Conservation (phyloP, 2,797 vertebrate species). For the Rhynchotus rufescens region DNA sequence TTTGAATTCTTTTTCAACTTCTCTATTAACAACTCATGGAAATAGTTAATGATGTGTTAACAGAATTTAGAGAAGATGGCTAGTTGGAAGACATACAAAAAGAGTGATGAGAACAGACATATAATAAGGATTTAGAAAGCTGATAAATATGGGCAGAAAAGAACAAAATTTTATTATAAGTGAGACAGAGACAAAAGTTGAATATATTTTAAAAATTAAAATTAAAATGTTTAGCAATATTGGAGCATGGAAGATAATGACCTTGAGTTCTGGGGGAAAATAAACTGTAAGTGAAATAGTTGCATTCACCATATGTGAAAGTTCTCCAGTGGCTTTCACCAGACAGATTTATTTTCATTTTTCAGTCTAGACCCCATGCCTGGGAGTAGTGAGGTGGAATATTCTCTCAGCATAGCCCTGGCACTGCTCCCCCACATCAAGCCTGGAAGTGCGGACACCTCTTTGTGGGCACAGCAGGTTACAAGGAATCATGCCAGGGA, state of each 20-base stretch:
- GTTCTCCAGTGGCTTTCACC: not conserved
- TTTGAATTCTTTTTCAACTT: not conserved
- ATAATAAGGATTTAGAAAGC: not conserved
- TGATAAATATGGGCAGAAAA: not conserved
- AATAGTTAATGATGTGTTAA: not conserved
- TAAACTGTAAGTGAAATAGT: not conserved
- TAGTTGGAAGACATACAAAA: not conserved
- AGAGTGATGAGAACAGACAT: not conserved
- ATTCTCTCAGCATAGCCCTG: not conserved
- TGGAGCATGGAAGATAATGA: not conserved
- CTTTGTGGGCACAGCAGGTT: rapidly evolving
- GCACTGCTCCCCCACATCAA: not conserved
- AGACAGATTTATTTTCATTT: not conserved
- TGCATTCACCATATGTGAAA: not conserved
- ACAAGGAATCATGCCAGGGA: rapidly evolving
- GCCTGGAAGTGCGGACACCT: not conserved
- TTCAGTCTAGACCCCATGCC: not conserved
- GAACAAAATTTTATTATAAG: not conserved
- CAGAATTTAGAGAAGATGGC: not conserved
- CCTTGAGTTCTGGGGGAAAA: not conserved
- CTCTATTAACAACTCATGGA: not conserved
- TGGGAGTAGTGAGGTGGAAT: not conserved
- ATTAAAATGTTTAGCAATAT: not conserved
- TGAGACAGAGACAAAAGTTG: not conserved
- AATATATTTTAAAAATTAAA: not conserved